Base-by-base conservation (phyloP, 2,797 vertebrate species). In the Aulostomus chinensis region DNA sequence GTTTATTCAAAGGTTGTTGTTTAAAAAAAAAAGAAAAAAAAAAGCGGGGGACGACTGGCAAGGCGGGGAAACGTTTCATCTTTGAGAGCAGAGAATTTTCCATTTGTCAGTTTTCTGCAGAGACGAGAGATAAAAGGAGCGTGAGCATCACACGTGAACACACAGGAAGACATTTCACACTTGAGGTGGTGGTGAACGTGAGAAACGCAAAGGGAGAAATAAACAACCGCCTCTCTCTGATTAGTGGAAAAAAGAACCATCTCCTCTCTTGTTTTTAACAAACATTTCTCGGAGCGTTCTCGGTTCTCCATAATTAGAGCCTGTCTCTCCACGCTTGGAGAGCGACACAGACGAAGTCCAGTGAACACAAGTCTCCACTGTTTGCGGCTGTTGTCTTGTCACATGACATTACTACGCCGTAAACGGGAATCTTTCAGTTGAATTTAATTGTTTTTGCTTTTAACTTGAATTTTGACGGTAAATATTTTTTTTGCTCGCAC, bases 41-140 rank as follows among this genome's bases (percentile, higher is more conserved):
- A 26, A 30, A 9, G n/a, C n/a, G 7, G 5, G 12, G 25, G 52
- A 37, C 36, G 25, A 60, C 30, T 48, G 40, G 3, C 32, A 39
- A 65, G 48, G 67, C 41, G 8, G 56, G 50, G 61, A 55, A 39
- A 36, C 11, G 24, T 53, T 58, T 80, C 61, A 67, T 67, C 49
- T 41, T 55, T 29, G 43, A 48, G 35, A 24, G 42, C 17, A 11
- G 55, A 53, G 47, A 65, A 63, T 58, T 80, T 77, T 84, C 68
- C 71, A 49, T 70, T 63, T 62, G 70, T 78, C 30, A 41, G 39
- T 53, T 64, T 73, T 81, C 83, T 86, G 77, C 24, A 43, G 30
- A 58, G 36, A 76, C 7, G 17, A 65, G 50, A 86, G 48, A 81
- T 9, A 73, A 12, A 73, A 11, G 16, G 5, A 49, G 11, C 50